These are phyloP conservation scores for Furcula furcula DNA, from an alignment of 2,888 invertebrate species.

Conservation along the genomic window DNA sequence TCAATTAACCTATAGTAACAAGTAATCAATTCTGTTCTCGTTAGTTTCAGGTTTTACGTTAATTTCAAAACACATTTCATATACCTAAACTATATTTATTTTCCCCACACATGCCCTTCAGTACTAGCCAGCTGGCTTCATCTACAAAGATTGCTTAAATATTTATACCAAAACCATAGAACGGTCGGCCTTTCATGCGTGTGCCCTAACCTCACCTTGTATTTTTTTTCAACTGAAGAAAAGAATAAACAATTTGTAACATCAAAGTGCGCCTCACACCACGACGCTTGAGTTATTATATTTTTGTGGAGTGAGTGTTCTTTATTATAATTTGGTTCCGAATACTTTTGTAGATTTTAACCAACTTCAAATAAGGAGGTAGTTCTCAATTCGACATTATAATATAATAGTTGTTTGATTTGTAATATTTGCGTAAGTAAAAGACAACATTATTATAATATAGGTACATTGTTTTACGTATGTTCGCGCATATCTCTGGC, in stretches of 20 bases:
- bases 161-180: slow-evolving; percentile 20
- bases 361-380: too few relatives aligned
- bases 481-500: too few relatives aligned
- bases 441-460: too few relatives aligned
- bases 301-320: neutral
- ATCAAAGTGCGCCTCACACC: slow-evolving; percentile 60
- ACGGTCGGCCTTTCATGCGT: slow-evolving; percentile 35
- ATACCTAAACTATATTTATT: too few relatives aligned
- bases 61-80: too few relatives aligned
- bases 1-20: too few relatives aligned
- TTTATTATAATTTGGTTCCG: slow-evolving; percentile 14
- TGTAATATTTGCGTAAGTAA: too few relatives aligned
- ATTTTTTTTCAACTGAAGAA: slow-evolving; percentile 30
- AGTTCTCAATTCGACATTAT: too few relatives aligned
- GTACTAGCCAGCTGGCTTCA: slow-evolving; percentile 19
- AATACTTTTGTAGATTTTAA: slow-evolving; percentile 5
- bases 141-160: slow-evolving; percentile 22
- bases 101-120: neutral
- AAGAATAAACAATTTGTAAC: slow-evolving; percentile 42
- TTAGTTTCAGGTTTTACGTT: too few relatives aligned
- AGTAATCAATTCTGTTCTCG: too few relatives aligned
- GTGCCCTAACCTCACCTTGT: slow-evolving; percentile 32
- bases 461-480: too few relatives aligned
- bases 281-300: slow-evolving; percentile 29
- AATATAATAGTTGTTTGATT: too few relatives aligned